These are phyloP conservation scores for Microcebus murinus DNA, from an alignment of 2,113 vertebrate species.

Conservation along the genomic window DNA sequence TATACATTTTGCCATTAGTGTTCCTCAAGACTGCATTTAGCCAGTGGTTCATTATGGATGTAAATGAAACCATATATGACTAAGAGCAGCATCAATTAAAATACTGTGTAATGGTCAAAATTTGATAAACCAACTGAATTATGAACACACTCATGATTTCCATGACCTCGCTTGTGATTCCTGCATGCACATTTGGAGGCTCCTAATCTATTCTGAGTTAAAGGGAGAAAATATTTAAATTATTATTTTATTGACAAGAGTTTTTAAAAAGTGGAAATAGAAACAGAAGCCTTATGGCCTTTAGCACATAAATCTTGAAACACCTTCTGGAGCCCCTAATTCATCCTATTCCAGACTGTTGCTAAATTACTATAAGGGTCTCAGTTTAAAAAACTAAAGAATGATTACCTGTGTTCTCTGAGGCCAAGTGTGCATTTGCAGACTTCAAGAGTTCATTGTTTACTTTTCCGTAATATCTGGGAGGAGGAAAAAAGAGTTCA, in stretches of 20 bases:
- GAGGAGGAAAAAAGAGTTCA: neutral
- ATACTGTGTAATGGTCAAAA: neutral
- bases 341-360: neutral
- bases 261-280: neutral
- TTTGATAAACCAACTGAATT: neutral
- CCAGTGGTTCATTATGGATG: neutral
- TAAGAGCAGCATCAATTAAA: conserved; percentile 10
- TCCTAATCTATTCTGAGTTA: neutral
- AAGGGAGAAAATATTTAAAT: conserved; percentile 31
- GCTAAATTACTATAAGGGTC: neutral
- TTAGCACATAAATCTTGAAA: neutral
- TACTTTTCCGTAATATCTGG: neutral
- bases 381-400: neutral
- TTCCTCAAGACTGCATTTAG: neutral
- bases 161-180: neutral
- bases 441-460: neutral
- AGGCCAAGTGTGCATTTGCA: neutral
- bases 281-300: neutral
- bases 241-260: neutral
- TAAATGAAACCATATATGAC: conserved; percentile 25
- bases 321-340: neutral
- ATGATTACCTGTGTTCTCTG: neutral
- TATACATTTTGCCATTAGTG: neutral
- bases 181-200: neutral
- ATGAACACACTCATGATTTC: neutral